These are phyloP conservation scores for Tyrannus savana DNA, from an alignment of 2,113 vertebrate species.

Conservation along the genomic window DNA sequence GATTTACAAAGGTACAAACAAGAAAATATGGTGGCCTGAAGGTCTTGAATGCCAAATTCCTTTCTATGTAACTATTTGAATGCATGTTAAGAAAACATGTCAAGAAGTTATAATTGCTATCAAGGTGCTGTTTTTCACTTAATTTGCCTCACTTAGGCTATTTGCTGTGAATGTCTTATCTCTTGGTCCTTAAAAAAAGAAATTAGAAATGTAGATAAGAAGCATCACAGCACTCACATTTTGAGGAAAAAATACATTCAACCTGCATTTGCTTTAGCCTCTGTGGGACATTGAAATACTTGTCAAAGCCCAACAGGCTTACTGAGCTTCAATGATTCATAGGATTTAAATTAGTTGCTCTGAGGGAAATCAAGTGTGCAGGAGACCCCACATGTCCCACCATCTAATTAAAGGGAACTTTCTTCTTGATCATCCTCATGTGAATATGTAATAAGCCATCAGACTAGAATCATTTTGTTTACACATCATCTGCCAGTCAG, in stretches of 20 bases:
- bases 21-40: neutral
- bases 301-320: neutral
- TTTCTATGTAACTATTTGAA: neutral
- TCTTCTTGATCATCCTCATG: slow-evolving; percentile 2
- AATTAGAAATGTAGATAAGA: neutral
- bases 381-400: neutral
- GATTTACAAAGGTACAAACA: neutral
- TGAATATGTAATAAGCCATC: slow-evolving; percentile 28
- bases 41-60: neutral
- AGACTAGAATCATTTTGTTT: slow-evolving; percentile 35
- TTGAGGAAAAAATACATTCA: neutral
- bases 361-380: slow-evolving; percentile 25
- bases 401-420: slow-evolving; percentile 48
- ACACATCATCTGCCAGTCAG: slow-evolving; percentile 14
- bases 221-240: neutral
- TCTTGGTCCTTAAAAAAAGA: neutral
- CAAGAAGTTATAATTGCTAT: neutral
- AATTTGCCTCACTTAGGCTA: neutral
- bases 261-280: neutral
- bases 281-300: neutral
- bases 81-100: neutral
- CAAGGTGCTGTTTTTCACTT: neutral
- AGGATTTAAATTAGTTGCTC: slow-evolving; percentile 43
- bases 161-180: neutral
- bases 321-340: neutral